Conservation (phyloP, 1,140 invertebrate genomes). For the Aphaenogaster ashmeadi region DNA sequence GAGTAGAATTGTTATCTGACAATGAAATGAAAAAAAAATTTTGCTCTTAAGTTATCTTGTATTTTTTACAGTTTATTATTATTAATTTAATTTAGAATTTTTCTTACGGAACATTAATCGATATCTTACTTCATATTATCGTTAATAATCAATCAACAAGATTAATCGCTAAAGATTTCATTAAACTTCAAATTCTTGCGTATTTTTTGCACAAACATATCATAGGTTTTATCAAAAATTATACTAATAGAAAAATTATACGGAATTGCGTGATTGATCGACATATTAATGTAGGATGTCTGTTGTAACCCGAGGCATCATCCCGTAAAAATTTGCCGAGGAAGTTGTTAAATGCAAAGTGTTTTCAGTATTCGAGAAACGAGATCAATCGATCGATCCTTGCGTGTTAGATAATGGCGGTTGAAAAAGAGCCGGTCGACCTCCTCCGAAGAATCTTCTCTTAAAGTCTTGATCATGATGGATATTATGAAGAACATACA, state of each 20-base stretch:
- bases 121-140: not conserved
- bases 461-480: conserved; percentile 29
- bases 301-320: not conserved
- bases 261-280: not conserved
- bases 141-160: not conserved
- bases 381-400: not conserved
- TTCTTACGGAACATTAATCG: not conserved
- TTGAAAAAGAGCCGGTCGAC: conserved; percentile 10
- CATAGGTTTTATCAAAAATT: not conserved
- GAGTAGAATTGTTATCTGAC: not conserved
- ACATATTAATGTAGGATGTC: not conserved
- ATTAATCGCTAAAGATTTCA: conserved; percentile 16
- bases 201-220: not conserved
- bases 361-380: conserved; percentile 28
- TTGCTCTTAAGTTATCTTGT: not conserved
- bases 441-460: not conserved
- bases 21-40: not conserved
- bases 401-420: conserved; percentile 34
- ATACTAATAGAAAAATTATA: conserved; percentile 3
- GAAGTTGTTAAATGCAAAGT: conserved; percentile 10
- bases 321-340: not conserved
- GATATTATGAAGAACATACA: conserved; percentile 11
- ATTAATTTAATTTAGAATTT: conserved; percentile 7
- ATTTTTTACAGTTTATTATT: not conserved
- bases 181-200: not conserved